Conservation (phyloP, 2,113 vertebrate genomes). For the Dipodomys stephensi region DNA sequence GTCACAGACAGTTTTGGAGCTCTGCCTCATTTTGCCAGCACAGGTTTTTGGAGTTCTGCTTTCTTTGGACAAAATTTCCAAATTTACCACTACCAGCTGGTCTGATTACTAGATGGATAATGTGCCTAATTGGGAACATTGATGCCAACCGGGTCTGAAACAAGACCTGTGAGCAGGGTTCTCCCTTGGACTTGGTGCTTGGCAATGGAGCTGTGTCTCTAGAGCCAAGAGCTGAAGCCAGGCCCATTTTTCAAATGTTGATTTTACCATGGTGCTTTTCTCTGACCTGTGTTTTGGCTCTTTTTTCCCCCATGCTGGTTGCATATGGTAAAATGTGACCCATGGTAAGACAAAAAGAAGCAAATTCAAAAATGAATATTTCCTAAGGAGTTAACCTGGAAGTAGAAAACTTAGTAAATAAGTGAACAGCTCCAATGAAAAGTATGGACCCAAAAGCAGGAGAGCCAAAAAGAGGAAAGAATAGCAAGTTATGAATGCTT, state of each 20-base stretch:
- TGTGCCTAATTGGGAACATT: not conserved
- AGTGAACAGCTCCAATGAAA: not conserved
- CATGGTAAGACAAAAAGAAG: not conserved
- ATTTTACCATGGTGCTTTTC: not conserved
- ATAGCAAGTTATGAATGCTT: not conserved
- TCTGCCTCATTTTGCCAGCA: not conserved
- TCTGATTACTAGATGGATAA: not conserved
- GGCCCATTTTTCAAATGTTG: not conserved
- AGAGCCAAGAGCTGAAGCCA: not conserved
- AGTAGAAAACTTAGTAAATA: not conserved
- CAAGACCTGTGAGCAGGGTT: not conserved
- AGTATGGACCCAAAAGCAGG: not conserved
- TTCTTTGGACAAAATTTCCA: slow-evolving; percentile 15
- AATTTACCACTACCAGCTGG: not conserved
- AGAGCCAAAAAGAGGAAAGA: not conserved
- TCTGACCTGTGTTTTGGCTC: not conserved
- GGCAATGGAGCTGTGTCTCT: not conserved
- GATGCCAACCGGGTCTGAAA: not conserved
- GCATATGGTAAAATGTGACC: slow-evolving; percentile 14
- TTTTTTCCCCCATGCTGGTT: not conserved
- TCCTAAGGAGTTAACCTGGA: not conserved
- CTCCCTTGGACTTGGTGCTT: not conserved
- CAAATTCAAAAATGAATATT: not conserved
- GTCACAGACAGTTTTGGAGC: not conserved
- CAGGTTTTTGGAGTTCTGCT: slow-evolving; percentile 34